Evolutionary conservation across 2,888 invertebrate genomes (phyloP).

Genomic region (Oegoconia quadripuncta): DNA sequence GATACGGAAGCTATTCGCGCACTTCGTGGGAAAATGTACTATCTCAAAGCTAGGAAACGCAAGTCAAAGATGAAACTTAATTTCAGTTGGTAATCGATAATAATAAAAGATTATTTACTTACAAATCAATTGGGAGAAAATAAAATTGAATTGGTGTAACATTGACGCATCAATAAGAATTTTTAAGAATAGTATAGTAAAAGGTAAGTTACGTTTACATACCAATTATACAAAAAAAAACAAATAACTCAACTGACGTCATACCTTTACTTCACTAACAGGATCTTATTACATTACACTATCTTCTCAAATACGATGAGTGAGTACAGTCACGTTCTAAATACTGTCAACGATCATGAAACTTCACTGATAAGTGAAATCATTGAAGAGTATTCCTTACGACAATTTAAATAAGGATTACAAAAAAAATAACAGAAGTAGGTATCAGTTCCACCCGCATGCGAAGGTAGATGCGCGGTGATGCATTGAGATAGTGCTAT

Average conservation of each 20-base stretch:
- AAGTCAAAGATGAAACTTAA: too few species aligned
- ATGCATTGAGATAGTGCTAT: slow-evolving; percentile 31
- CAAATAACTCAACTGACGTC: too few species aligned
- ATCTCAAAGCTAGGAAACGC: slow-evolving; percentile 12
- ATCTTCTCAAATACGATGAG: slow-evolving; percentile 45
- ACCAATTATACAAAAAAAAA: too few species aligned
- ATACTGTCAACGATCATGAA: slow-evolving; percentile 48
- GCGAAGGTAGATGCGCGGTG: slow-evolving; percentile 52
- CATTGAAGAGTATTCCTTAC: too few species aligned
- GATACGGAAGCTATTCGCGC: slow-evolving; percentile 74
- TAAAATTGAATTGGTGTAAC: too few species aligned
- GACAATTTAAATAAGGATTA: neutral
- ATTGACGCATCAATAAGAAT: too few species aligned
- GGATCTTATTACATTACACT: slow-evolving; percentile 23
- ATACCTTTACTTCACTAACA: too few species aligned
- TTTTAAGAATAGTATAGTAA: too few species aligned
- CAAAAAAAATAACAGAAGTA: too few species aligned
- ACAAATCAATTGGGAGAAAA: too few species aligned
- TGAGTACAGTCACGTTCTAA: slow-evolving; percentile 68
- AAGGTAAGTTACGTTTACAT: too few species aligned
- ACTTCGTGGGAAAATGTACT: slow-evolving; percentile 60
- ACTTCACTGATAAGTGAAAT: slow-evolving; percentile 37
- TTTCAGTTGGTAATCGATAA: slow-evolving; percentile 3
- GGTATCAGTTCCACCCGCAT: slow-evolving; percentile 51
- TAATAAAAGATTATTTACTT: slow-evolving; percentile 1